Evolutionary conservation across 2,113 vertebrate genomes (phyloP).

Genomic region (Aphyosemion australe): DNA sequence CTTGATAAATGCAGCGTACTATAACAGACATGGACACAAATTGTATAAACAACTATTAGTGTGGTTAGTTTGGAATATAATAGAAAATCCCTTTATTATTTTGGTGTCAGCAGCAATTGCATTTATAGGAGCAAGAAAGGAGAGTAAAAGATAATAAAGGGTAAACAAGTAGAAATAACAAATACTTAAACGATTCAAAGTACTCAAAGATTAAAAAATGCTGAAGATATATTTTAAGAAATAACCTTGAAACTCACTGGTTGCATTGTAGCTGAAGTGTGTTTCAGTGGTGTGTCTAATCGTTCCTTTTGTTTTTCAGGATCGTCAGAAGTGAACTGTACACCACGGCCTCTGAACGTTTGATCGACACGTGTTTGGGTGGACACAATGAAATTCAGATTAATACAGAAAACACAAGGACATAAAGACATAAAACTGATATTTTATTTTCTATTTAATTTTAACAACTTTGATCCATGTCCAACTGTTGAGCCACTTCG

Average conservation of each 20-base stretch:
- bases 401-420: slow-evolving; percentile 71
- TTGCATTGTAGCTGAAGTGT: not conserved
- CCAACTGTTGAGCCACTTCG: slow-evolving; percentile 81
- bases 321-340: slow-evolving; percentile 92
- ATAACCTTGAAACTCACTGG: not conserved
- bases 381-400: slow-evolving; percentile 75
- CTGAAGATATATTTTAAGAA: too few relatives aligned
- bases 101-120: too few relatives aligned
- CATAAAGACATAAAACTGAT: slow-evolving; percentile 51
- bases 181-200: too few relatives aligned
- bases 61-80: too few relatives aligned
- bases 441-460: slow-evolving; percentile 78
- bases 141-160: too few relatives aligned
- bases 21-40: too few relatives aligned
- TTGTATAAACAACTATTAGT: too few relatives aligned
- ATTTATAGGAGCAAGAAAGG: too few relatives aligned
- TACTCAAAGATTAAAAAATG: too few relatives aligned
- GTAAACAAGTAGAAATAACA: too few relatives aligned
- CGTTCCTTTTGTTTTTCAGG: slow-evolving; percentile 73
- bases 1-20: too few relatives aligned
- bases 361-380: slow-evolving; percentile 75
- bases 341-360: slow-evolving; percentile 76
- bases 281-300: not conserved
- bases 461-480: slow-evolving; percentile 83
- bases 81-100: too few relatives aligned